phyloP scores from a whole-genome alignment of 1,140 invertebrate species.

The Platorchestia sp. region DNA sequence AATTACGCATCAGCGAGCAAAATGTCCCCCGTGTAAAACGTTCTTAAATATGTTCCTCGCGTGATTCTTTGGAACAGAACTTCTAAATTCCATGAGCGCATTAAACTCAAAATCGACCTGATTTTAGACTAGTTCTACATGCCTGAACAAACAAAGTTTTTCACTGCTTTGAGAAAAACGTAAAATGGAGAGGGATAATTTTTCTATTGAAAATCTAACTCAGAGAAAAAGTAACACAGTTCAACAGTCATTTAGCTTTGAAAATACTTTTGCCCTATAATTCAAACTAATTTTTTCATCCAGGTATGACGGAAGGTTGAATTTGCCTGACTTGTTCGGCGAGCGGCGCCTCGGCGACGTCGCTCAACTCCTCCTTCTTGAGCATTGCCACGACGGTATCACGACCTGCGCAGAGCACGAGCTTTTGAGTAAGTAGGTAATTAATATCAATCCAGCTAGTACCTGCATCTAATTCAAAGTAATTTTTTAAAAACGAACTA shows the following conservation, averaged over 20 bases:
- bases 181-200: too few relatives aligned
- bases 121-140: too few relatives aligned
- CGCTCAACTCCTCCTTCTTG: neutral
- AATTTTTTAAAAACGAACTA: neutral
- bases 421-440: neutral
- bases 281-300: neutral
- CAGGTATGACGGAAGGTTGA: neutral
- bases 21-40: too few relatives aligned
- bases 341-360: constrained; percentile 31
- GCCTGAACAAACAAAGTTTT: too few relatives aligned
- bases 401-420: neutral
- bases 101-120: too few relatives aligned
- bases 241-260: neutral
- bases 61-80: too few relatives aligned
- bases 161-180: too few relatives aligned
- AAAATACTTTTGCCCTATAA: neutral
- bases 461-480: neutral
- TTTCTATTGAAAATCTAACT: too few relatives aligned
- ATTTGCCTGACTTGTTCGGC: constrained; percentile 31
- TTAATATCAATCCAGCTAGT: neutral
- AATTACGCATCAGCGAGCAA: too few relatives aligned
- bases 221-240: neutral
- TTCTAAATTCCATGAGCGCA: too few relatives aligned
- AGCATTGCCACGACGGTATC: constrained; percentile 19
- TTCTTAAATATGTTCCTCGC: too few relatives aligned